Evolutionary conservation across 2,113 vertebrate genomes (phyloP).

Genomic region (Gallinago jamesoni): DNA sequence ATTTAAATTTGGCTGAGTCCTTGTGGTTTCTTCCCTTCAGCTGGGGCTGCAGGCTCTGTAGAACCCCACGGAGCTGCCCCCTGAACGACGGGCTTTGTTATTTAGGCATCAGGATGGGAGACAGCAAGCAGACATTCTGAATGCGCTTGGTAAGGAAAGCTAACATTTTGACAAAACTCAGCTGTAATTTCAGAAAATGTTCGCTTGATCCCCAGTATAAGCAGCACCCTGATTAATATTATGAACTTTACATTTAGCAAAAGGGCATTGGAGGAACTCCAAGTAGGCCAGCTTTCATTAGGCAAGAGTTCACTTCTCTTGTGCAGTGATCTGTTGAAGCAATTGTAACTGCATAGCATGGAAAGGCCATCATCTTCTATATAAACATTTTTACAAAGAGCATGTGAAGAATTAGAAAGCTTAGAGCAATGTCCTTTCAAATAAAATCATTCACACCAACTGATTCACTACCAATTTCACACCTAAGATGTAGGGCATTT

Average conservation of each 20-base stretch:
- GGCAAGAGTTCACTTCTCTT: constrained; percentile 69
- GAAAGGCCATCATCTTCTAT: constrained; percentile 73
- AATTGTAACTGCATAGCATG: constrained; percentile 68
- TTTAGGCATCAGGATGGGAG: neutral
- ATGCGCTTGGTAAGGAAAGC: neutral
- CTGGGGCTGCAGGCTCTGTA: neutral
- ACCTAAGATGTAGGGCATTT: constrained; percentile 51
- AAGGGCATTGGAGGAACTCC: constrained; percentile 64
- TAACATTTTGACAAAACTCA: constrained; percentile 45
- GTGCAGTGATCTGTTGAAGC: constrained; percentile 79
- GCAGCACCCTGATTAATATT: constrained; percentile 73
- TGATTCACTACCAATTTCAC: constrained; percentile 60
- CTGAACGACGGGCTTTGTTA: neutral
- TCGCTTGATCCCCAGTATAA: constrained; percentile 53
- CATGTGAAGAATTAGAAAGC: constrained; percentile 68
- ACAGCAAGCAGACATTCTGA: neutral
- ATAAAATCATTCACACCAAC: constrained; percentile 35
- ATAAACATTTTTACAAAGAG: constrained; percentile 74
- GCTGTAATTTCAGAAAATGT: constrained; percentile 49
- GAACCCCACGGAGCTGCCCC: neutral
- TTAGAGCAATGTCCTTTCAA: constrained; percentile 47
- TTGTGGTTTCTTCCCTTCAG: neutral
- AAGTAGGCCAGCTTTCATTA: constrained; percentile 70
- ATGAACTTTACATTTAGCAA: constrained; percentile 66
- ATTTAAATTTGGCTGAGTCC: constrained; percentile 1